Evolutionary conservation across 2,113 vertebrate genomes (phyloP).

Genomic region (Paradisaea rubra): DNA sequence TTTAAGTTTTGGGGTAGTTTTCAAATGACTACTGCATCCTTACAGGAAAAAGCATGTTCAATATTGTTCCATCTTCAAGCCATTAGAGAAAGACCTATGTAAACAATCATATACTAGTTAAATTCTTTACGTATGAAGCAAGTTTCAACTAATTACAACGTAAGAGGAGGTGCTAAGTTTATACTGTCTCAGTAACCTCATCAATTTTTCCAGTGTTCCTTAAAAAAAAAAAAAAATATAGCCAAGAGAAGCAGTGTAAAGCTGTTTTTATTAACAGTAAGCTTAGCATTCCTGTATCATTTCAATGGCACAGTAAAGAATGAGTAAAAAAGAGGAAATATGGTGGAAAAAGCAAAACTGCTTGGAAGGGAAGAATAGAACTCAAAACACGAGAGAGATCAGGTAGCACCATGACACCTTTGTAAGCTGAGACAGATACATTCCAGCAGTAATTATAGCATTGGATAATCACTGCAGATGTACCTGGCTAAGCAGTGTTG

Average conservation of each 20-base stretch:
- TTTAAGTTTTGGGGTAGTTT: neutral
- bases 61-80: neutral
- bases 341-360: neutral
- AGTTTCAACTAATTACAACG: neutral
- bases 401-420: neutral
- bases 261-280: neutral
- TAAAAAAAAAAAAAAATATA: neutral
- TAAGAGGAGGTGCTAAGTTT: neutral
- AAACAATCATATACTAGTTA: neutral
- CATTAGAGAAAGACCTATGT: neutral
- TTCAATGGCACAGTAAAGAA: neutral
- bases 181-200: neutral
- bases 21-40: neutral
- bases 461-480: neutral
- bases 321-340: neutral
- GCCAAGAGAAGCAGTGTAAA: neutral
- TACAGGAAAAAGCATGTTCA: neutral
- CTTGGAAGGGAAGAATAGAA: neutral
- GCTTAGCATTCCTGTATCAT: neutral
- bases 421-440: neutral
- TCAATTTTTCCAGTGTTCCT: neutral
- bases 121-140: neutral
- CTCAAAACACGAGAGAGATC: neutral
- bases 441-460: neutral
- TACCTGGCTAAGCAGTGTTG: neutral